Conservation (phyloP, 2,888 invertebrate species). For the Atherix ibis region DNA sequence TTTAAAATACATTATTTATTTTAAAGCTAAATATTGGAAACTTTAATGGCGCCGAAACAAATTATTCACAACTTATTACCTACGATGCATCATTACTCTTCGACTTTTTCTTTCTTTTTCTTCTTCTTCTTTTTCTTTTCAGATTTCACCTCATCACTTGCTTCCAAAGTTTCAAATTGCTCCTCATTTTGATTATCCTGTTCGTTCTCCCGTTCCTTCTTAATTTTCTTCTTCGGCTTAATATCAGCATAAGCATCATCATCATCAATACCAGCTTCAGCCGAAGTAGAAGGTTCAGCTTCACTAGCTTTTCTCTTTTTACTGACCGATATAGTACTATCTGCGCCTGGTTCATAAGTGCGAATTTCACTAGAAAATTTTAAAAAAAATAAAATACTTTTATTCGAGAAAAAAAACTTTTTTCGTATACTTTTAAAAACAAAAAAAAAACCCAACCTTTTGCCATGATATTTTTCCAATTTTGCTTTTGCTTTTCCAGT, state of each 20-base stretch:
- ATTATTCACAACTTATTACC: too few relatives aligned
- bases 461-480: constrained; percentile 79
- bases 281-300: constrained; percentile 40
- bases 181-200: constrained; percentile 17
- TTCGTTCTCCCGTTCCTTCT: constrained; percentile 16
- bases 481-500: constrained; percentile 77
- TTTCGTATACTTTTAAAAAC: background rate
- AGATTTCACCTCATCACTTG: constrained; percentile 11
- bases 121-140: constrained; percentile 17
- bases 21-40: too few relatives aligned
- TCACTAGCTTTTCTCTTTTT: constrained; percentile 46
- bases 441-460: constrained; percentile 19
- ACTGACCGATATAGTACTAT: constrained; percentile 53
- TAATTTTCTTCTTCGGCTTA: too few relatives aligned
- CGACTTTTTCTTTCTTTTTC: constrained; percentile 17
- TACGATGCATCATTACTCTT: constrained; percentile 20
- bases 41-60: too few relatives aligned
- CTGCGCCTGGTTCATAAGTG: constrained; percentile 62
- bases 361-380: constrained; percentile 47
- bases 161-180: constrained; percentile 13
- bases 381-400: constrained; percentile 3
- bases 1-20: too few relatives aligned
- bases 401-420: background rate
- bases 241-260: too few relatives aligned
- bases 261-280: too few relatives aligned